Conservation (phyloP, 2,797 vertebrate genomes). For the Heliangelus exortis region DNA sequence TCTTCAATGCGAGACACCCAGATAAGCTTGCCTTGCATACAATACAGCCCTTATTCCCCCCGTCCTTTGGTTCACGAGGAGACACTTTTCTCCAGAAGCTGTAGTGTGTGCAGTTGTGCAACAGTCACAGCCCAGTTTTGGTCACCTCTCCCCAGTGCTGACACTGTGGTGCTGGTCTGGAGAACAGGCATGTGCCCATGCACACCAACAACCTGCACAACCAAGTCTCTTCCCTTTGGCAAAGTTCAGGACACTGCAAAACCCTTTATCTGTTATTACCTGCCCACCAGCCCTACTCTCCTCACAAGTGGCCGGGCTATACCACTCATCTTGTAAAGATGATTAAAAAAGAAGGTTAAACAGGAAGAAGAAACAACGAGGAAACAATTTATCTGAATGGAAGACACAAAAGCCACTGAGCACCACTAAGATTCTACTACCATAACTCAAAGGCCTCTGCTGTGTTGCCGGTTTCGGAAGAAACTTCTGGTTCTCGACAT, state of each 20-base stretch:
- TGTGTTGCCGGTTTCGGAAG: neutral
- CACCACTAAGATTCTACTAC: neutral
- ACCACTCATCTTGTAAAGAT: neutral
- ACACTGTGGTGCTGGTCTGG: neutral
- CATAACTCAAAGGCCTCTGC: neutral
- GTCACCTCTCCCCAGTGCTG: rapidly evolving
- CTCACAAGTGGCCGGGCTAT: neutral
- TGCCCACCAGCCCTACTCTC: neutral
- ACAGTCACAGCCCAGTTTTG: neutral
- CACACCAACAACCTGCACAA: rapidly evolving
- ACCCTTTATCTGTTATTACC: neutral
- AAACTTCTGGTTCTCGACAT: neutral
- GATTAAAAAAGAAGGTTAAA: neutral
- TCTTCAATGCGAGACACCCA: constrained; percentile 33
- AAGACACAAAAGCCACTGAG: neutral
- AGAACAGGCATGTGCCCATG: rapidly evolving
- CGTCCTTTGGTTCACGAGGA: rapidly evolving
- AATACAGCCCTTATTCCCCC: constrained; percentile 17
- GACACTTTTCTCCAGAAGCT: neutral
- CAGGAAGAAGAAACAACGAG: rapidly evolving
- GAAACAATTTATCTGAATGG: neutral
- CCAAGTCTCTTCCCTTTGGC: neutral
- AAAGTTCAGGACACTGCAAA: neutral
- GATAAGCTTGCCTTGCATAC: neutral
- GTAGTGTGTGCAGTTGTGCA: rapidly evolving